Conservation (phyloP, 1,140 invertebrate genomes). For the Anthonomus grandis region DNA sequence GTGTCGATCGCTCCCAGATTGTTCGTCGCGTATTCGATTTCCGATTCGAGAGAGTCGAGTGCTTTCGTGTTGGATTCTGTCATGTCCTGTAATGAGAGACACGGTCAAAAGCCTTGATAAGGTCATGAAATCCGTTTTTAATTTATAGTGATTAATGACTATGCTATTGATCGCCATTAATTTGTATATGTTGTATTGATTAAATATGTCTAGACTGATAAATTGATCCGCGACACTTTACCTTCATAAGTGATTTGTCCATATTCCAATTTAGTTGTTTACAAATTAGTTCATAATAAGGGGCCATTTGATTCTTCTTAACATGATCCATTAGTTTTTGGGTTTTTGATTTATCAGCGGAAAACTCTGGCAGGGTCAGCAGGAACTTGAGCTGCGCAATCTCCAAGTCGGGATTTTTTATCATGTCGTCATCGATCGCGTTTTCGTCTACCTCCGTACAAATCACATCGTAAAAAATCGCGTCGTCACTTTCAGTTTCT, state of each 20-base stretch:
- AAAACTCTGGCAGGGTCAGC: conserved; percentile 63
- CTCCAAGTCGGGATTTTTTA: conserved; percentile 31
- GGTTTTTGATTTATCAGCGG: conserved; percentile 59
- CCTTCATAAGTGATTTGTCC: conserved; percentile 54
- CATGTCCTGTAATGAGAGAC: conserved; percentile 76
- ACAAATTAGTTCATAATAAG: conserved; percentile 89
- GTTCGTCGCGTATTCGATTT: conserved; percentile 87
- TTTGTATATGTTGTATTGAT: background rate
- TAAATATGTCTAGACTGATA: background rate
- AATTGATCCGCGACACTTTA: no score
- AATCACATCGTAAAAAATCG: conserved; percentile 24
- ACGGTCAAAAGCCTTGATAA: no score
- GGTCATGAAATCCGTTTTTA: no score
- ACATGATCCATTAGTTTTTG: conserved; percentile 73
- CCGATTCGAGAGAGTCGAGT: conserved; percentile 76
- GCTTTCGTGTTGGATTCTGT: conserved; percentile 75
- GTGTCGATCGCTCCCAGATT: conserved; percentile 87
- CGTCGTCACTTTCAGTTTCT: conserved; percentile 20
- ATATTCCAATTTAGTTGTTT: conserved; percentile 73
- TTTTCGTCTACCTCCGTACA: conserved; percentile 1
- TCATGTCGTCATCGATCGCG: background rate
- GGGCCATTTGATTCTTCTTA: conserved; percentile 84
- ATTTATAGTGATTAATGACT: no score
- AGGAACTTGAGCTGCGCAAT: conserved; percentile 69
- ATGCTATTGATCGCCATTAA: no score